Base-by-base conservation (phyloP, 1,140 invertebrate species). In the Heliconius nattereri region DNA sequence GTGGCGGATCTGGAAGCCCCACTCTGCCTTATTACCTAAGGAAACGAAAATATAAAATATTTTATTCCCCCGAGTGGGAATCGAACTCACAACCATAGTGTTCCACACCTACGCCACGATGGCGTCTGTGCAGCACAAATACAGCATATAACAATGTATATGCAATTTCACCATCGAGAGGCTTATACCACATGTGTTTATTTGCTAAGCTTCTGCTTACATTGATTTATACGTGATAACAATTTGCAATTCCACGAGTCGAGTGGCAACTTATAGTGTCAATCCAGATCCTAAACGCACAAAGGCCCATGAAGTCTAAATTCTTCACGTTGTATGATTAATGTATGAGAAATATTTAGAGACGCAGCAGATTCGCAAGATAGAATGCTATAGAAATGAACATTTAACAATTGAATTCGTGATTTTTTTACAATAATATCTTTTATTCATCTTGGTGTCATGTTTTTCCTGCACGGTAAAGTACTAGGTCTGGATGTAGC, bases 381-480 rank as follows among this genome's bases (percentile, higher is more conserved):
- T 76, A 66, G 60, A 66, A 66, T 11, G 23, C 60, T 66, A 29
- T 66, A 66, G 60, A 29, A 66, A 66, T 23, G n/a, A 66, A 66
- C 26, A 29, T 66, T 26, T 66, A 9, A 66, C 60, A 66, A 66
- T 66, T 66, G 60, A 66, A 66, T 66, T 29, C 11, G 60, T 66
- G 26, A 16, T 66, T 66, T 66, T 66, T 66, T 66, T 16, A 29
- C 13, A 66, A 66, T 66, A 66, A 29, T 66, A 74, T 78, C 37
- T 78, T 74, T 78, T 35, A 78, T 78, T 78, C 78, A 78, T 74
- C 45, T 29, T 66, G 13, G 37, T 74, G 72, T 74, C 78, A 78
- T 74, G 78, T 74, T 78, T 78, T 78, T 78, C 72, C 49, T 78
- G 49, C 66, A 73, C 78, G n/a, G 73, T 74, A 78, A 78, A 70